Base-by-base conservation (phyloP, 1,140 invertebrate genomes). In the Musca domestica region DNA sequence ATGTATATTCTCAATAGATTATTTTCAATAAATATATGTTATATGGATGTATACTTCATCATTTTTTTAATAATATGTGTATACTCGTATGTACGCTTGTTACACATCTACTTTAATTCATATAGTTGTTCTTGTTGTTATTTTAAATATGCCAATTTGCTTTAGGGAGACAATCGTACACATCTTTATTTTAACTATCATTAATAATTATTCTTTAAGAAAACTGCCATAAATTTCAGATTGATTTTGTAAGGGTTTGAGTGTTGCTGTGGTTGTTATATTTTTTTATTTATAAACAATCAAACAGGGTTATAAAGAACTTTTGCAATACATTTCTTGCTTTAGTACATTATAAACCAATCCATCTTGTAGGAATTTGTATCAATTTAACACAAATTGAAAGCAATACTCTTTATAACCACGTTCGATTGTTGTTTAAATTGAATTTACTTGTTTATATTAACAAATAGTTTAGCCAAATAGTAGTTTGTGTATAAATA, bases 21-120 rank as follows among this genome's bases (percentile, higher is more conserved):
- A 25, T 27, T 61, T 61, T 34, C 56, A 61, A 61, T 61, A 61
- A 61, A 61, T 61, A 61, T 61, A 10, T 51, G 4, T 51, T 22
- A 6, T 51, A 41, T 41, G 12, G 34, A 41, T 41, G 34, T 41
- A 41, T 41, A 41, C 34, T 41, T 41, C 34, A 41, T 41, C 34
- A 41, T 41, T 9, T 30, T 30, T 9, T 10, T 41, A 41, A 9
- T 41, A 41, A 12, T 41, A 34, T 61, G 56, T 41, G 20, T 22
- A 15, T 61, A 27, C 19, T 15, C 4, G 56, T 41, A 34, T 22
- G 19, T 61, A 27, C 19, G 27, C 4, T 61, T 61, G 34, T 34
- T 61, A 61, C 17, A 15, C 22, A 61, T 17, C 19, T 41, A 34
- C 27, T 34, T n/a, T 34, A 19, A 19, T 51, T 51, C 7, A 51